These are phyloP conservation scores for Psittacula cyanocephala DNA, from an alignment of 2,113 vertebrate genomes.

Conservation along the genomic window DNA sequence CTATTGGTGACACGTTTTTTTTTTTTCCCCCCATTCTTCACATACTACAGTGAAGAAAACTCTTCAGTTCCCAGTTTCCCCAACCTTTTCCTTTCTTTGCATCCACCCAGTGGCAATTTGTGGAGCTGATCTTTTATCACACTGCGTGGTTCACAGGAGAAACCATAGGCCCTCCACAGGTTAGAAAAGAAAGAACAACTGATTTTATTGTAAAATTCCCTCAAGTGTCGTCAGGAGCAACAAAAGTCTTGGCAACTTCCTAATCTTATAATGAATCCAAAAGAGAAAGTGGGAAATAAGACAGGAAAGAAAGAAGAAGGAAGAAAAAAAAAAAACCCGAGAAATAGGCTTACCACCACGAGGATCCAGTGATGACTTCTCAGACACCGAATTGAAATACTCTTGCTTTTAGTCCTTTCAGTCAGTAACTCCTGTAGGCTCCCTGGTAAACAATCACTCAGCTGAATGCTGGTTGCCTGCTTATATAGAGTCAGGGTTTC, in stretches of 20 bases:
- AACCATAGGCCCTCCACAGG: not conserved
- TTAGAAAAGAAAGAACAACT: not conserved
- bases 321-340: not conserved
- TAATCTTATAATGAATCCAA: not conserved
- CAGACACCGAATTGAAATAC: not conserved
- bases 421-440: not conserved
- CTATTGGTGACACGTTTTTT: fast-evolving
- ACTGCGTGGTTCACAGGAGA: not conserved
- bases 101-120: not conserved
- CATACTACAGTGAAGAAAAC: not conserved
- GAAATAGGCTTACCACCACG: not conserved
- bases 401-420: not conserved
- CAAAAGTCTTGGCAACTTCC: not conserved
- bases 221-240: not conserved
- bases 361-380: not conserved
- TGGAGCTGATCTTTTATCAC: not conserved
- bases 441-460: not conserved
- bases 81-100: not conserved
- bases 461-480: not conserved
- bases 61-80: not conserved
- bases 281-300: not conserved
- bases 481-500: not conserved
- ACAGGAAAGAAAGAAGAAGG: not conserved
- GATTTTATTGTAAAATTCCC: not conserved
- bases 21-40: not conserved